phyloP scores from a whole-genome alignment of 1,140 invertebrate genomes.

The Neodiprion virginianus region DNA sequence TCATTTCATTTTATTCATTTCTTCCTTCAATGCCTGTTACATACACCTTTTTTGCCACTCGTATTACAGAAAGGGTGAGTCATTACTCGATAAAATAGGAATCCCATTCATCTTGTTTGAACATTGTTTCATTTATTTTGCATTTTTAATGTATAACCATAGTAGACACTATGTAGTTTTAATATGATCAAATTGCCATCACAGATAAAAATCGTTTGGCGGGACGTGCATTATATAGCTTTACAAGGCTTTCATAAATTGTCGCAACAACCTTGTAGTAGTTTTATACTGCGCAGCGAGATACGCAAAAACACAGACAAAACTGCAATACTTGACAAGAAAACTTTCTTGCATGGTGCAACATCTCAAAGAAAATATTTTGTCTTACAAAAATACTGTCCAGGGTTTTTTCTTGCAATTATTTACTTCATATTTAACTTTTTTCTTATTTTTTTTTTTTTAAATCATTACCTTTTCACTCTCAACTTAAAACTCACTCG shows the following conservation, averaged over 20 bases:
- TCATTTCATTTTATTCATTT: slow-evolving; percentile 25
- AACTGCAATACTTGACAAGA: slow-evolving; percentile 8
- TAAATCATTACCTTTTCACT: background rate
- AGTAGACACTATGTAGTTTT: background rate
- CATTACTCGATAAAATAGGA: slow-evolving; percentile 51
- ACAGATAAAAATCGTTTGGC: slow-evolving; percentile 1
- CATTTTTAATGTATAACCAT: no score
- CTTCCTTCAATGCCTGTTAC: slow-evolving; percentile 35
- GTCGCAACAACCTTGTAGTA: background rate
- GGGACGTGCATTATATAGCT: background rate
- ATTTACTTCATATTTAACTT: background rate
- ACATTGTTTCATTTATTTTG: slow-evolving; percentile 23
- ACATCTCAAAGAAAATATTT: slow-evolving; percentile 26
- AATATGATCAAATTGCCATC: background rate
- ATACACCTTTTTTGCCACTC: slow-evolving; percentile 39
- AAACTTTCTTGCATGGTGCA: no score
- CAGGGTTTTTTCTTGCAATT: slow-evolving; percentile 25
- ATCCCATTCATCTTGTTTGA: slow-evolving; percentile 34
- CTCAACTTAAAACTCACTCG: background rate
- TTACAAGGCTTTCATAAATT: background rate
- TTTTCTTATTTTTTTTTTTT: background rate
- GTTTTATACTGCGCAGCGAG: background rate
- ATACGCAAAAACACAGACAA: background rate
- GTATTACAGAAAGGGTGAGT: slow-evolving; percentile 41
- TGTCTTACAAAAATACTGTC: slow-evolving; percentile 58